Base-by-base conservation (phyloP, 2,888 invertebrate genomes). In the Callyntrura guangdongensis region DNA sequence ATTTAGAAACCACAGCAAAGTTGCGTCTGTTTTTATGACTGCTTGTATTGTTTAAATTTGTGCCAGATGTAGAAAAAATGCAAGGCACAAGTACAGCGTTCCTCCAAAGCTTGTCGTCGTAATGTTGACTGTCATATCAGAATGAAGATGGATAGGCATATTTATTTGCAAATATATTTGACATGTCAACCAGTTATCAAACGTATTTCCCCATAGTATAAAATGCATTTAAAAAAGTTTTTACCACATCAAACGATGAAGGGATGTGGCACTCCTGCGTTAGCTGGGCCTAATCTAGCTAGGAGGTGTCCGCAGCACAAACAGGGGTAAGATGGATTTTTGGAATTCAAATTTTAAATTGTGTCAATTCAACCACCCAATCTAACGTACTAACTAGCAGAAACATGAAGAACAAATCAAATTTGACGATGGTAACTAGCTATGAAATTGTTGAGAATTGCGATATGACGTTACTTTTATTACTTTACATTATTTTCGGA, bases 31-130 rank as follows among this genome's bases (percentile, higher is more conserved):
- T 53, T 53, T 69, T 69, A 74, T 45, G 47, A 49, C 20, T 47
- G 17, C 47, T 74, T 45, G 1, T 47, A n/a, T 47, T 74, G 72
- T 49, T 11, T 17, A 47, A 36, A 36, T 36, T 67, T 36, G 11
- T 36, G 61, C 36, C 36, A 36, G 0, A 74, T 47, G 45, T 45
- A 20, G 20, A 45, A 72, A 72, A 45, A 47, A 4, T 36, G 36
- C 36, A 6, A 36, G 36, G 36, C 3, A 36, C 47, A 47, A 49
- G 47, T 74, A 47, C 47, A 20, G 47, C 20, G 47, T 20, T 74
- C 72, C 45, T 47, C 72, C 45, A 74, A 74, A 47, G 72, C 72
- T 74, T 74, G 72, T 11, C 47, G 72, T n/a, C n/a, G n/a, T n/a
- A n/a, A n/a, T n/a, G n/a, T n/a, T n/a, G 36, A 36, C 72, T 74